These are phyloP conservation scores for Forficula auricularia DNA, from an alignment of 1,140 invertebrate genomes.

Conservation along the genomic window DNA sequence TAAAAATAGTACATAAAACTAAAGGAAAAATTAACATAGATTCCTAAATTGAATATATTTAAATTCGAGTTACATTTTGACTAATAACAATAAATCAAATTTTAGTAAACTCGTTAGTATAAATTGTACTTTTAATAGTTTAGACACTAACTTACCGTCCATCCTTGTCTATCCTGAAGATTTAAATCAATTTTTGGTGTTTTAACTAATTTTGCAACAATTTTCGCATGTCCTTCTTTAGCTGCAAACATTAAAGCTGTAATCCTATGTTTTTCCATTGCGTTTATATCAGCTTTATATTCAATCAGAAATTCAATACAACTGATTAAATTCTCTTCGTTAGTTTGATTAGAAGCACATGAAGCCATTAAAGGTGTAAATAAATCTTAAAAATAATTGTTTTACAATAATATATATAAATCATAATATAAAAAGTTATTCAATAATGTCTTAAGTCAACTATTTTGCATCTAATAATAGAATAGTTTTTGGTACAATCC, in stretches of 20 bases:
- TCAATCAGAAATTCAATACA: slow-evolving; percentile 28
- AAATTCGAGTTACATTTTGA: too few species aligned
- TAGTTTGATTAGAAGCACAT: slow-evolving; percentile 23
- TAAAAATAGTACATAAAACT: too few species aligned
- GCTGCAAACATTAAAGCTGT: slow-evolving; percentile 48
- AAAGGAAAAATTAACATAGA: too few species aligned
- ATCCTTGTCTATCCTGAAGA: slow-evolving; percentile 25
- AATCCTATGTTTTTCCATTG: slow-evolving; percentile 27
- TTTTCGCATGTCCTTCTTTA: slow-evolving; percentile 37
- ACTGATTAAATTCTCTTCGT: slow-evolving; percentile 21
- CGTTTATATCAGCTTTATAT: slow-evolving; percentile 26
- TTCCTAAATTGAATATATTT: too few species aligned
- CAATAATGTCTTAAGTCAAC: too few species aligned
- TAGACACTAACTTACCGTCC: slow-evolving; percentile 18
- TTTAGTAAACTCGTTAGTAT: too few species aligned
- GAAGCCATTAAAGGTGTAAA: slow-evolving; percentile 34
- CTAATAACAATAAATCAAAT: too few species aligned
- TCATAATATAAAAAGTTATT: too few species aligned
- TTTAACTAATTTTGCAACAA: slow-evolving; percentile 34
- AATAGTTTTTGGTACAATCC: too few species aligned
- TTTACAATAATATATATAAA: too few species aligned
- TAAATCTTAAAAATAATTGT: slow-evolving; percentile 24
- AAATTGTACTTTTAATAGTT: too few species aligned
- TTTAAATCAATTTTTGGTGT: slow-evolving; percentile 34
- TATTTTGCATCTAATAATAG: too few species aligned